A percentile compares a stretch with the other conserved stretches of the same genome.
Evolutionary conservation across 2,113 vertebrate species (phyloP).

Genomic region (Podilymbus podiceps): DNA sequence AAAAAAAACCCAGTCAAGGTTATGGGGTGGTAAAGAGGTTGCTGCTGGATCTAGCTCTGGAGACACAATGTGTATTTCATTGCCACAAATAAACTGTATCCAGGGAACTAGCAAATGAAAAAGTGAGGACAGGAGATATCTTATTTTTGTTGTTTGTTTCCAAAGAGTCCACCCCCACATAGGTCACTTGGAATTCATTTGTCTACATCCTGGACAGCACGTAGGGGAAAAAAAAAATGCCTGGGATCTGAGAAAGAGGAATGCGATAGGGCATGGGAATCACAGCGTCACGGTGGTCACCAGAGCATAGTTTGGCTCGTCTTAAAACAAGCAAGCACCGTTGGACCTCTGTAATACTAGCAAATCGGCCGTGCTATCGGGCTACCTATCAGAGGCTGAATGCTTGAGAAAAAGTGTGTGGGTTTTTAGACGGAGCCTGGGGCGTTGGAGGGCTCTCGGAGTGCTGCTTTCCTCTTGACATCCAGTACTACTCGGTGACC

Average conservation of each 20-base stretch:
- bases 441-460: constrained; percentile 77
- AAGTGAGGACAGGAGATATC: constrained; percentile 83
- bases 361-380: constrained; percentile 72
- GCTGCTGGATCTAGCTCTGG: constrained; percentile 61
- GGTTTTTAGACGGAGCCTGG: constrained; percentile 80
- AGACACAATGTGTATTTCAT: constrained; percentile 68
- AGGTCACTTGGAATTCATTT: constrained; percentile 92
- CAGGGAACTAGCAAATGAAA: constrained; percentile 82
- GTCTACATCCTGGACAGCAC: constrained; percentile 90
- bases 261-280: constrained; percentile 96
- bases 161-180: constrained; percentile 87
- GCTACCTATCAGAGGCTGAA: constrained; percentile 76
- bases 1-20: neutral
- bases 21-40: constrained; percentile 34
- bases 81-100: constrained; percentile 76
- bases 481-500: constrained; percentile 77
- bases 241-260: constrained; percentile 89
- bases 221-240: constrained; percentile 77
- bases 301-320: constrained; percentile 86
- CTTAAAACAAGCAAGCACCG: constrained; percentile 85
- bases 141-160: constrained; percentile 77
- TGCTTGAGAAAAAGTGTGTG: constrained; percentile 81
- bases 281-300: constrained; percentile 84
- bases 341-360: constrained; percentile 70
- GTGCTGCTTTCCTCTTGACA: constrained; percentile 72